These are phyloP conservation scores for Hydrolagus colliei DNA, from an alignment of 2,797 vertebrate species.

Conservation along the genomic window DNA sequence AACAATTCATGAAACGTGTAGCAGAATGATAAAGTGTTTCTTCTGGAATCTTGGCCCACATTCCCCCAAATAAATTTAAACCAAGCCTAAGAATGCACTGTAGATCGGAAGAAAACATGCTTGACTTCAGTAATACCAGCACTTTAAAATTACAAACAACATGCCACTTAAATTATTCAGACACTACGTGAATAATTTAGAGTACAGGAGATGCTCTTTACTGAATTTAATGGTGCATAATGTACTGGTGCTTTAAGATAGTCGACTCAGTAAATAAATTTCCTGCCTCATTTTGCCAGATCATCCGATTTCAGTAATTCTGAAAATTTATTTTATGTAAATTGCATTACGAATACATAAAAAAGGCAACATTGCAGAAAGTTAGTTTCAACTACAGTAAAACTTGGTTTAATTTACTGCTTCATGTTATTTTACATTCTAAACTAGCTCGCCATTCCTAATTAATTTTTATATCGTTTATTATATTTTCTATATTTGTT, in stretches of 20 bases:
- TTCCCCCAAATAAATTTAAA: too few species aligned
- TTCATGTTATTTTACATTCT: background rate
- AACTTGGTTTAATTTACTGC: background rate
- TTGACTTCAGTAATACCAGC: background rate
- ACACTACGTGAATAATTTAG: conserved; percentile 14
- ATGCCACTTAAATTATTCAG: conserved; percentile 14
- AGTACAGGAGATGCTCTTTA: conserved; percentile 4
- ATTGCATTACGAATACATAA: conserved; percentile 2
- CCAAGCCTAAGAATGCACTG: background rate
- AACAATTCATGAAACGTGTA: background rate
- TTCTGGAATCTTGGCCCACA: too few species aligned
- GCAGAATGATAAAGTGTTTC: background rate
- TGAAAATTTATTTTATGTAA: conserved; percentile 10
- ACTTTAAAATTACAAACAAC: background rate
- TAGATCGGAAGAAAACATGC: background rate
- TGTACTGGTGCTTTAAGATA: background rate
- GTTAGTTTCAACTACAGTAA: background rate
- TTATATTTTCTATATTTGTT: conserved; percentile 13
- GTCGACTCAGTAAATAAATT: conserved; percentile 3
- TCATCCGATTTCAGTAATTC: conserved; percentile 6
- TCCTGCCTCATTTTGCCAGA: background rate
- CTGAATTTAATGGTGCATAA: background rate
- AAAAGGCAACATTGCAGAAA: background rate
- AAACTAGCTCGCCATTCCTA: background rate
- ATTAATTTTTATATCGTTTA: background rate